Conservation (phyloP, 2,888 invertebrate species). For the Euplagia quadripunctaria region DNA sequence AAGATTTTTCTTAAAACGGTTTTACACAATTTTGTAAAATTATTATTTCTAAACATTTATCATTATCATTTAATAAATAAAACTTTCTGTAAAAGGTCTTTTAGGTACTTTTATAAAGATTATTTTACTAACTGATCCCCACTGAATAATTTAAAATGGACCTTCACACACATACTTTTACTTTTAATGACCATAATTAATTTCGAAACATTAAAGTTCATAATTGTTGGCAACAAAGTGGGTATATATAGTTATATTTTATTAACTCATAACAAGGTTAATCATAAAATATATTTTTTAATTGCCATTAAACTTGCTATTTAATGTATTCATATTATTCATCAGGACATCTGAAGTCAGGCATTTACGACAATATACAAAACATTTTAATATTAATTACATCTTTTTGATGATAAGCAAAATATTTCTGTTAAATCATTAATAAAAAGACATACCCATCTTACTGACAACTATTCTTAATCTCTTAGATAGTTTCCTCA, state of each 20-base stretch:
- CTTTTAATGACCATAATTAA: neutral
- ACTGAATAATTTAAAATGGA: neutral
- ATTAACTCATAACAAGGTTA: neutral
- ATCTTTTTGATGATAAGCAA: constrained; percentile 14
- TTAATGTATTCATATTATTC: constrained; percentile 20
- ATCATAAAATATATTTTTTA: neutral
- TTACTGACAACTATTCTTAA: constrained; percentile 60
- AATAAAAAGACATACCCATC: constrained; percentile 46
- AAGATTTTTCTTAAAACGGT: neutral
- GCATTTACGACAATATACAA: constrained; percentile 3
- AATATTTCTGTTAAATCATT: constrained; percentile 35
- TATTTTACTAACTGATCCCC: neutral
- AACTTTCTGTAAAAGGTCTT: neutral
- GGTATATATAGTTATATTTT: neutral
- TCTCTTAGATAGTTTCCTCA: constrained; percentile 61
- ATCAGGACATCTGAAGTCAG: constrained; percentile 21
- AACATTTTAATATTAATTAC: neutral
- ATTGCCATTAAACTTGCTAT: neutral
- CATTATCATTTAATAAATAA: neutral
- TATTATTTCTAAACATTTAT: neutral
- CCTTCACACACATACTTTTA: neutral
- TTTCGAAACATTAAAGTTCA: neutral
- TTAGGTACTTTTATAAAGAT: neutral
- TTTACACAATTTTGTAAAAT: neutral
- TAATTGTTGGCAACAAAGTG: neutral